Evolutionary conservation across 2,888 invertebrate genomes (phyloP), one percentile per base, ranked within the genome.

Genomic region (Hedya salicella): DNA sequence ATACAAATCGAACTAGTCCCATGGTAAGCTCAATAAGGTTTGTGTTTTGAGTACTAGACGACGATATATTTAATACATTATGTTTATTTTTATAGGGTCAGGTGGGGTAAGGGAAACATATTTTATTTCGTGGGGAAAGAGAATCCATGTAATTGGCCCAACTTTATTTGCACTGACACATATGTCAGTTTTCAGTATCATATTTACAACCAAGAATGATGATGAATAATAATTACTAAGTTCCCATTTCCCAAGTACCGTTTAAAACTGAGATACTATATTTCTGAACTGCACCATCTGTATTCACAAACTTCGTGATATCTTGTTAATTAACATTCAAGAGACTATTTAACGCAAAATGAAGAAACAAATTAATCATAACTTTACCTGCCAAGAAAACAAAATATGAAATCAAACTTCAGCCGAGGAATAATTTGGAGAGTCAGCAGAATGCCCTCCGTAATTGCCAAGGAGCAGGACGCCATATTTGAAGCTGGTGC

Each of bases 401-500:
- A 59, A 62, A 62, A 62, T 49, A 5, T 36, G 66, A 60, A 65
- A 66, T 66, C 48, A 54, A 66, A 66, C 66, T 66, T 66, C 48
- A n/a, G 52, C 17, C 39, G 42, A 46, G 3, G 40, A 6, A 25
- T 32, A 49, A 63, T 60, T 60, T 16, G 44, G 46, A 32, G 16
- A 48, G 30, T 32, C 53, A 66, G 60, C 48, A 53, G 40, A 40
- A 65, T 53, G 40, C 54, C 49, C 21, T 50, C 48, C 54, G 30
- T 65, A 53, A 65, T 65, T 65, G 46, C 65, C 53, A 53, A 39
- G 46, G 60, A 53, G 53, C 53, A 57, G 66, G 62, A 57, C 57
- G 53, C 49, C 59, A 49, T 62, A 75, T 83, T 83, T 78, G 75
- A 76, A 80, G 78, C 78, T 78, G 72, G 73, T 78, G 78, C 79